Percentiles rank a stretch among this genome's conserved stretches.
Evolutionary conservation across 2,797 vertebrate species (phyloP).

Genomic region (Enteromius unitaeniatus): DNA sequence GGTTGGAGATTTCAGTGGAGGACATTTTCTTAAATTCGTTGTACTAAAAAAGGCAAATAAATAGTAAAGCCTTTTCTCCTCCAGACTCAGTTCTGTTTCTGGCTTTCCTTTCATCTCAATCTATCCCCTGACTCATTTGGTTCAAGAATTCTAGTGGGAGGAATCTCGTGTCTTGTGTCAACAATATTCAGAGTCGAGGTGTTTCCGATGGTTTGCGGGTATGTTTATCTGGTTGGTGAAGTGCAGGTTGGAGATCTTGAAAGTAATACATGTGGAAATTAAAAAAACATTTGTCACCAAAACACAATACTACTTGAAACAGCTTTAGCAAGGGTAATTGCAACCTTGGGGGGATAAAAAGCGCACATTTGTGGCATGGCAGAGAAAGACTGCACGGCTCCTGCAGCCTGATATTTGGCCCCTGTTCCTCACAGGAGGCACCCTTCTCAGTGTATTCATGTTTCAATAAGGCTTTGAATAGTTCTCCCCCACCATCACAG

Average conservation of each 20-base stretch:
- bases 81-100: neutral
- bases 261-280: conserved; percentile 22
- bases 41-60: conserved; percentile 35
- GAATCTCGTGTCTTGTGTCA: conserved; percentile 42
- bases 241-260: conserved; percentile 20
- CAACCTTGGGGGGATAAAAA: conserved; percentile 40
- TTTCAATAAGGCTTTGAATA: conserved; percentile 72
- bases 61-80: neutral
- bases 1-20: neutral
- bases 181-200: conserved; percentile 64
- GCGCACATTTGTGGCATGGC: conserved; percentile 54
- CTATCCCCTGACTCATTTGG: conserved; percentile 47
- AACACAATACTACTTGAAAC: conserved; percentile 7
- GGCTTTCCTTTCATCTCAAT: conserved; percentile 40
- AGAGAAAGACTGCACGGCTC: conserved; percentile 12
- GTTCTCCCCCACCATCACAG: conserved; percentile 64
- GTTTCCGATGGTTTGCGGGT: conserved; percentile 55
- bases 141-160: conserved; percentile 45
- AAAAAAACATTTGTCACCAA: neutral
- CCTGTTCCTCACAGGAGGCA: conserved; percentile 63
- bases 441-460: conserved; percentile 68
- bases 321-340: conserved; percentile 46
- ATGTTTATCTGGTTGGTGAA: conserved; percentile 19
- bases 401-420: conserved; percentile 62
- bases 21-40: neutral